Conservation (phyloP, 64 coral and sea anemone genomes). For the Montipora cactus region DNA sequence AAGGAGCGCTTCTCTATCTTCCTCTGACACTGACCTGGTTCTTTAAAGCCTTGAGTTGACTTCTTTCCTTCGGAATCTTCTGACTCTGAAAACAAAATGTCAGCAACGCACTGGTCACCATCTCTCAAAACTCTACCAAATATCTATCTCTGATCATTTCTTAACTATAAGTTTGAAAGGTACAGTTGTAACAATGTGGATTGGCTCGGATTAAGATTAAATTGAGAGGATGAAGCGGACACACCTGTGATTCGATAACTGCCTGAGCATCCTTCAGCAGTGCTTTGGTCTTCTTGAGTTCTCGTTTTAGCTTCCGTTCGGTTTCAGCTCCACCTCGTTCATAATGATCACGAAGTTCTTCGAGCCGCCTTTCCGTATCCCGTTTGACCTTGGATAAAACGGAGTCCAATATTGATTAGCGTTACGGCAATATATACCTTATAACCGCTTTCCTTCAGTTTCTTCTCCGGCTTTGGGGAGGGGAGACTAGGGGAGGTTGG, state of each 20-base stretch:
- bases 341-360: conserved; percentile 85
- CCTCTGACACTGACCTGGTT: conserved; percentile 59
- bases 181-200: too few relatives aligned
- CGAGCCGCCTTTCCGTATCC: conserved; percentile 78
- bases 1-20: not conserved
- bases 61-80: conserved; percentile 84
- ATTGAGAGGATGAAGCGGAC: not conserved
- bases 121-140: not conserved
- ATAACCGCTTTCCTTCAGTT: too few relatives aligned
- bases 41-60: conserved; percentile 84
- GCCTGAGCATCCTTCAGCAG: conserved; percentile 92
- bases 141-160: too few relatives aligned
- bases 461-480: too few relatives aligned
- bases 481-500: too few relatives aligned
- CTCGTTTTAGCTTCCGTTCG: conserved; percentile 80
- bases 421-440: not conserved
- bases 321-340: conserved; percentile 84
- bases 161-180: too few relatives aligned
- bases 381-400: conserved; percentile 81
- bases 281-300: conserved; percentile 96
- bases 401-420: conserved; percentile 3
- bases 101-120: not conserved
- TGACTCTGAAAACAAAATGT: conserved; percentile 33
- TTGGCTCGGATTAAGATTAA: too few relatives aligned
- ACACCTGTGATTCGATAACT: conserved; percentile 88